Evolutionary conservation across 2,113 vertebrate species (phyloP).

Genomic region (Cochlearius cochlearius): DNA sequence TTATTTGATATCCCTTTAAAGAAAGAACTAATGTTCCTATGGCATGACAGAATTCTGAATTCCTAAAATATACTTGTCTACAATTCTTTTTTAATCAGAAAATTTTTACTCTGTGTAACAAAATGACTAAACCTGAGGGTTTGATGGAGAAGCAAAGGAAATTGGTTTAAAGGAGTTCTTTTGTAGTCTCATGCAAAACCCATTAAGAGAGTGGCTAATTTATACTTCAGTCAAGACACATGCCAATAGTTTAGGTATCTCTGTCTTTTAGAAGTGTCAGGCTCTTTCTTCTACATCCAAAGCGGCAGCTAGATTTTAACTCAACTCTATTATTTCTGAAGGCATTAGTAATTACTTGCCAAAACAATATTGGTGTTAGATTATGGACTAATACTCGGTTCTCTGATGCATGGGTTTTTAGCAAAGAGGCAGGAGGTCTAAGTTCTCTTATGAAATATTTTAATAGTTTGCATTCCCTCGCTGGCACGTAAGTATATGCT

Average conservation of each 20-base stretch:
- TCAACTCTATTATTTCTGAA: background rate
- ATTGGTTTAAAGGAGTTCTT: background rate
- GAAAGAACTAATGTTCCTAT: background rate
- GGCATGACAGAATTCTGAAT: background rate
- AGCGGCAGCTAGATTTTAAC: background rate
- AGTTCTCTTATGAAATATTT: background rate
- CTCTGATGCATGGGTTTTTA: background rate
- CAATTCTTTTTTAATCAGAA: background rate
- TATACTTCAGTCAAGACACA: background rate
- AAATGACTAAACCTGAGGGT: background rate
- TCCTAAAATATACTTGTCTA: background rate
- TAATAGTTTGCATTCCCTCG: background rate
- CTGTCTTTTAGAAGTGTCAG: background rate
- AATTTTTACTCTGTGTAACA: background rate
- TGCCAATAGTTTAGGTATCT: background rate
- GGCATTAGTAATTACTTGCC: background rate
- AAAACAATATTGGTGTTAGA: background rate
- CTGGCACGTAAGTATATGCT: background rate
- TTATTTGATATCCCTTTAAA: background rate
- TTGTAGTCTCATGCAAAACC: background rate
- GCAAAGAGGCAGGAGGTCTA: background rate
- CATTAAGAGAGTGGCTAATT: background rate
- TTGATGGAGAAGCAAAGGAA: background rate
- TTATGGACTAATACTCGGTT: background rate
- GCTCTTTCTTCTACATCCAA: background rate